These are phyloP conservation scores for Lithophane leautieri DNA, from an alignment of 2,888 invertebrate species.

Conservation along the genomic window DNA sequence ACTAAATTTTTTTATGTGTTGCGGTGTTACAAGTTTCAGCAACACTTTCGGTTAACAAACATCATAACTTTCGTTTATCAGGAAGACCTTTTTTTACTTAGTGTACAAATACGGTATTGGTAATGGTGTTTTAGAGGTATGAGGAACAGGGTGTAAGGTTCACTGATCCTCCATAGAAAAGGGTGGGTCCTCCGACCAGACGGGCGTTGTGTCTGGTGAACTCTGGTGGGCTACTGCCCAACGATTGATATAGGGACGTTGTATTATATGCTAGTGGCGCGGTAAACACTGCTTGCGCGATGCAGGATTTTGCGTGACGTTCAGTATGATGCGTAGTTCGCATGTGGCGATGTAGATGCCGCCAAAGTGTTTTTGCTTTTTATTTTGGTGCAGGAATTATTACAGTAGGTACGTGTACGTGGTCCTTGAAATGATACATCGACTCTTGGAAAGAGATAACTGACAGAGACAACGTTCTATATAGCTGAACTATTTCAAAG, in stretches of 20 bases:
- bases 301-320: not conserved
- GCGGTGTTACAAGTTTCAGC: not conserved
- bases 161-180: not conserved
- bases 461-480: too few species aligned
- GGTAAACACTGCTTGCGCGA: too few species aligned
- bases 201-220: not conserved
- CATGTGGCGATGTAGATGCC: too few species aligned
- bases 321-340: not conserved
- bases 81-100: not conserved
- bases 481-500: too few species aligned
- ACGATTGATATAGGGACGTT: not conserved
- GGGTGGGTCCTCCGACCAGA: not conserved
- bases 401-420: too few species aligned
- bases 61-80: not conserved
- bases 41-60: too few species aligned
- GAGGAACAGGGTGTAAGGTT: not conserved
- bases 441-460: too few species aligned
- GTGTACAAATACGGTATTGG: not conserved
- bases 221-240: not conserved
- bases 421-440: too few species aligned
- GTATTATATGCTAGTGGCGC: not conserved
- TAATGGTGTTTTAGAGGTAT: not conserved
- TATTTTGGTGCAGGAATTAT: too few species aligned
- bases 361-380: too few species aligned
- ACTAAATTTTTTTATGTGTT: too few species aligned